phyloP scores from a whole-genome alignment of 2,797 vertebrate genomes.

The Picus viridis region DNA sequence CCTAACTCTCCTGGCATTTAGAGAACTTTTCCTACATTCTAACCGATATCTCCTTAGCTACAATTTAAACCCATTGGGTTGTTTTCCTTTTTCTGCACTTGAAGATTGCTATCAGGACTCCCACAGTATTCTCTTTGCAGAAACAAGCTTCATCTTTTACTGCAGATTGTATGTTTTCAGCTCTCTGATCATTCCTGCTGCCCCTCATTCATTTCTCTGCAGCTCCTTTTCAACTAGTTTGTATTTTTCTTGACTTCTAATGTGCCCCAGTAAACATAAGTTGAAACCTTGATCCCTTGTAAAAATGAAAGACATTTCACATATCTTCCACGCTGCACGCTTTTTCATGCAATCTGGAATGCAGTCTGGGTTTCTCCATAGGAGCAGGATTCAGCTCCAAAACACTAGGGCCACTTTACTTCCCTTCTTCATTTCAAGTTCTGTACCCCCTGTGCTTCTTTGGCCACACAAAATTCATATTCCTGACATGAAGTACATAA shows the following conservation, averaged over 20 bases:
- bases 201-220: fast-evolving
- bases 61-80: fast-evolving
- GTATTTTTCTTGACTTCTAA: background rate
- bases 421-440: background rate
- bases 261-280: background rate
- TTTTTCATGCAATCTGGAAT: background rate
- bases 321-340: background rate
- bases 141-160: background rate
- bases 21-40: background rate
- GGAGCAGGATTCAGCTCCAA: background rate
- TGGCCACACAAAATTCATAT: background rate
- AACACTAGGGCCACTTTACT: background rate
- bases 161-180: background rate
- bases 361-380: background rate
- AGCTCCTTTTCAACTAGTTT: background rate
- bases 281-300: fast-evolving
- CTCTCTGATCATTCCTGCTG: background rate
- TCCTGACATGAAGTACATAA: background rate
- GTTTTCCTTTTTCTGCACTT: background rate
- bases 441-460: background rate
- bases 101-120: background rate
- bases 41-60: background rate
- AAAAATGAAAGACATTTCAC: background rate
- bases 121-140: background rate
- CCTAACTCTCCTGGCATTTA: background rate